phyloP scores from a whole-genome alignment of 2,888 invertebrate genomes.

The Linnaemya vulpina region DNA sequence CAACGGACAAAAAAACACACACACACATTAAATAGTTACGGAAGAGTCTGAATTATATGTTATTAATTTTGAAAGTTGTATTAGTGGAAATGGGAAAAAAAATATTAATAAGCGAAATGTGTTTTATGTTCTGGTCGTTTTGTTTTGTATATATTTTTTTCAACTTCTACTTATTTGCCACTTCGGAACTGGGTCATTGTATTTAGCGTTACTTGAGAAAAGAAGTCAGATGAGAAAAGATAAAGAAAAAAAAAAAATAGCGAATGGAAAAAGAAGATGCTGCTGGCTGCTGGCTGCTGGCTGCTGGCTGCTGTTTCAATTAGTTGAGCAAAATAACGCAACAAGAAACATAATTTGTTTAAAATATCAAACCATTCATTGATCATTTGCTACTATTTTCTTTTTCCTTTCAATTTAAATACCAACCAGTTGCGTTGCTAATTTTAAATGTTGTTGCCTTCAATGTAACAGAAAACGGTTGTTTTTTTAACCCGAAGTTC shows the following conservation, averaged over 20 bases:
- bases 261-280: constrained; percentile 35
- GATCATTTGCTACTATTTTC: constrained; percentile 51
- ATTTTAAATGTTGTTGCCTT: constrained; percentile 37
- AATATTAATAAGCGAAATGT: constrained; percentile 6
- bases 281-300: not conserved
- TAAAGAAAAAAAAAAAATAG: constrained; percentile 19
- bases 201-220: constrained; percentile 51
- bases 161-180: constrained; percentile 45
- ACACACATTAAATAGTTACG: constrained; percentile 2
- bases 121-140: constrained; percentile 72
- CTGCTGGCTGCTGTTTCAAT: constrained; percentile 44
- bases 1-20: not conserved
- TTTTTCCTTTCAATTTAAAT: constrained; percentile 32
- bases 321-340: constrained; percentile 22
- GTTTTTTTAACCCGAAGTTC: constrained; percentile 56
- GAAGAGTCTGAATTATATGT: constrained; percentile 36
- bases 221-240: not conserved
- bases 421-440: constrained; percentile 62
- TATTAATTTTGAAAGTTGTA: constrained; percentile 73
- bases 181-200: constrained; percentile 66
- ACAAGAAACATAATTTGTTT: constrained; percentile 33
- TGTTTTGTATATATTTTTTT: no score
- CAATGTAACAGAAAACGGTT: constrained; percentile 19
- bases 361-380: constrained; percentile 53
- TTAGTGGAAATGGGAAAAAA: constrained; percentile 26